Evolutionary conservation across 2,888 invertebrate species (phyloP).

Genomic region (Neuroscelio doddi): DNA sequence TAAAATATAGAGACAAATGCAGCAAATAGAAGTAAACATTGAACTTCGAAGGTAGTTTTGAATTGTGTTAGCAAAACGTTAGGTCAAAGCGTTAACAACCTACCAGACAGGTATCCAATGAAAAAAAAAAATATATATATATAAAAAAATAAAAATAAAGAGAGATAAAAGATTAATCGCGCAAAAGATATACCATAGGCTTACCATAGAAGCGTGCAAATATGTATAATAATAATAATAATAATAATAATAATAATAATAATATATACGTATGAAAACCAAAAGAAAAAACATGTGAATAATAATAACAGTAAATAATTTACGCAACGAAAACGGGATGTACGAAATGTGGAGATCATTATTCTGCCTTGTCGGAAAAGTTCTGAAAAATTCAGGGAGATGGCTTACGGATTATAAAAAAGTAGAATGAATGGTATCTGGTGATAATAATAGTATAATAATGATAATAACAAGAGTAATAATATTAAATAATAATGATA

Average conservation of each 20-base stretch:
- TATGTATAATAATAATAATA: constrained; percentile 38
- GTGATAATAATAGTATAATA: constrained; percentile 41
- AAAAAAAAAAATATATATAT: constrained; percentile 42
- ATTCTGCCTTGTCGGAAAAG: constrained; percentile 29
- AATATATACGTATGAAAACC: constrained; percentile 41
- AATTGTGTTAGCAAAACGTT: constrained; percentile 66
- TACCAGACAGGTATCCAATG: constrained; percentile 61
- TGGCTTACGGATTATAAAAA: constrained; percentile 19
- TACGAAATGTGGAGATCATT: constrained; percentile 21
- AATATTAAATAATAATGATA: constrained; percentile 44
- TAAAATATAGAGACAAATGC: constrained; percentile 59
- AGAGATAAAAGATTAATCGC: constrained; percentile 54
- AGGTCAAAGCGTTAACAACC: constrained; percentile 67
- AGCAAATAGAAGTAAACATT: constrained; percentile 56
- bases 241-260: constrained; percentile 23
- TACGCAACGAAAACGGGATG: constrained; percentile 19
- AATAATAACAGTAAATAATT: constrained; percentile 28
- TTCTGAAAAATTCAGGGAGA: constrained; percentile 15
- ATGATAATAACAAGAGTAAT: constrained; percentile 48
- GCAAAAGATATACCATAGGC: constrained; percentile 60
- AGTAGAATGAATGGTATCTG: constrained; percentile 22
- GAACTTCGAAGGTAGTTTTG: constrained; percentile 46
- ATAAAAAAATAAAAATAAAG: constrained; percentile 45
- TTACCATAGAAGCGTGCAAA: constrained; percentile 69
- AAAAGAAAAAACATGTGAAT: constrained; percentile 25